These are phyloP conservation scores for Sebastes itinus DNA, from an alignment of 2,797 vertebrate genomes.

Conservation along the genomic window DNA sequence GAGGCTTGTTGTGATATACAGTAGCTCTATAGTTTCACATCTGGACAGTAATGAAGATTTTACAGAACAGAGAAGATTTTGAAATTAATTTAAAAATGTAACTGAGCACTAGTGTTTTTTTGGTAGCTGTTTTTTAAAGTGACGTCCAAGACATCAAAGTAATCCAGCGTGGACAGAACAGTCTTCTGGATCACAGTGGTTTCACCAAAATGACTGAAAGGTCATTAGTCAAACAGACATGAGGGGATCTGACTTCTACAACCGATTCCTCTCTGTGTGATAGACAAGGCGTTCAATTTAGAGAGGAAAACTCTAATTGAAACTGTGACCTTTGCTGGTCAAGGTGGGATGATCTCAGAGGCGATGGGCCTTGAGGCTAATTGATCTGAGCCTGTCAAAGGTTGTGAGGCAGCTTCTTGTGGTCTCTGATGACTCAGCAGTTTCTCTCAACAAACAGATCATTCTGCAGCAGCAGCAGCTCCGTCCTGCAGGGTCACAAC, in stretches of 20 bases:
- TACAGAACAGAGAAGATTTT: neutral
- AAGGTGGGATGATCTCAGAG: slow-evolving; percentile 32
- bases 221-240: neutral
- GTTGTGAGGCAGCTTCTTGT: slow-evolving; percentile 49
- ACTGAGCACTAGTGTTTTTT: too few species aligned
- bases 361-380: slow-evolving; percentile 31
- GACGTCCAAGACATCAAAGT: neutral
- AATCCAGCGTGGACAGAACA: neutral
- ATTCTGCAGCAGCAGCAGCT: slow-evolving; percentile 56
- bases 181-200: neutral
- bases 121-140: neutral
- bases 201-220: neutral
- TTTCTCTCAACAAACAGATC: slow-evolving; percentile 62
- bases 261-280: neutral
- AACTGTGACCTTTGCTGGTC: slow-evolving; percentile 43
- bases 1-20: neutral
- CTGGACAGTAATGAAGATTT: neutral
- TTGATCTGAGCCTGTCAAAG: slow-evolving; percentile 67
- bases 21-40: neutral
- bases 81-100: neutral
- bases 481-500: slow-evolving; percentile 62
- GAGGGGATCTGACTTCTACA: neutral
- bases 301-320: slow-evolving; percentile 11
- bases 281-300: neutral
- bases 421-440: slow-evolving; percentile 55